Evolutionary conservation across 2,888 invertebrate genomes (phyloP), one percentile per base, ranked within the genome.

Genomic region (Agonum fuliginosum): DNA sequence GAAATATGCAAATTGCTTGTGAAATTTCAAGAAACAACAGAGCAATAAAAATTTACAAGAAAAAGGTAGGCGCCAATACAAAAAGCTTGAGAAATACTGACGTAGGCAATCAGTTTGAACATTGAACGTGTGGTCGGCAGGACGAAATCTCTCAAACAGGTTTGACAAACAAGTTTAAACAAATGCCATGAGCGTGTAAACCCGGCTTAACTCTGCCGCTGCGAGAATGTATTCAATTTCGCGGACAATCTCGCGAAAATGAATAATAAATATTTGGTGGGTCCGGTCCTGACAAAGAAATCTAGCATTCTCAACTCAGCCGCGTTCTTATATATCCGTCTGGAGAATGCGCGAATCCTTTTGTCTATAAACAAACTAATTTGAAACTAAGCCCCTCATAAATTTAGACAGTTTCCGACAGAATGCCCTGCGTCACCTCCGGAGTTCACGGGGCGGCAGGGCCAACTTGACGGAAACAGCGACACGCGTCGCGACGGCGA

Each of bases 331-430:
- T 30, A 30, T 54, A 54, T 54, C 24, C 54, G 54, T 62, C 58
- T 62, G 58, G 58, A 30, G 58, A 62, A 41, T 37, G 41, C 37
- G 67, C 70, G 48, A 75, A 75, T 67, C 67, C 75, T 67, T 67
- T 75, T 75, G 75, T 75, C 67, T 67, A 67, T 75, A 75, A 75
- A 75, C 75, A 75, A 75, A 75, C 75, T 76, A 77, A 77, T 70
- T 77, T 77, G 54, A 70, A 70, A 54, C 77, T 70, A 77, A 77
- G 54, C 58, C 54, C 77, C 41, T 77, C 77, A 77, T 70, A 77
- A 70, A 77, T 77, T 77, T 76, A 76, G 75, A 76, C 75, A 76
- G 75, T 67, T 76, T 67, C 75, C 67, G 27, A 34, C 51, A 22
- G 20, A 76, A 76, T 76, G 34, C 67, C 67, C 67, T 48, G 30